Evolutionary conservation across 2,888 invertebrate genomes (phyloP), one percentile per base, ranked within the genome.

Genomic region (Drosophila ezoana): DNA sequence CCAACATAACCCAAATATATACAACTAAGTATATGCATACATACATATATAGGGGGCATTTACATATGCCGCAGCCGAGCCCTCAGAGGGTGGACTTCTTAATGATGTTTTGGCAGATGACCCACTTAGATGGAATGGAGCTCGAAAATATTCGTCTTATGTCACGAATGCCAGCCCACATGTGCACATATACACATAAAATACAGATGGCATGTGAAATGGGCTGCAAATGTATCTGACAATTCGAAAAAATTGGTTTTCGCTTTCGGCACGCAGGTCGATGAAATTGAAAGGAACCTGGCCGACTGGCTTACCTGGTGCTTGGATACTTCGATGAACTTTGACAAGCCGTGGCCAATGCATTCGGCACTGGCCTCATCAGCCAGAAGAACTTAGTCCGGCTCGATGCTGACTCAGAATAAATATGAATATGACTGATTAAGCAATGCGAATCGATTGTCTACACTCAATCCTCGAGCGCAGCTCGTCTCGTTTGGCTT

Each of bases 401-500:
- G 44, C 54, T 28, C 28, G 28, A 28, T 28, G 28, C 37, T 13
- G 28, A 40, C 10, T 48, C 20, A 16, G 57, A 43, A 49, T 38
- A 37, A 51, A 51, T 65, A 49, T 68, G 75, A 67, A 77, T 82
- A 73, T 85, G 85, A 88, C 71, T 86, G 85, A 86, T 86, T 88
- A 86, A 76, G 69, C 88, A 83, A 64, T 76, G 54, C 83, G 61
- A 86, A 86, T 88, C 81, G 86, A 86, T 86, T 88, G 79, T 72
- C 79, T 72, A 69, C 75, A 86, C 86, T 77, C 76, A 77, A 76
- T 79, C 74, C 62, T 54, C 61, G 61, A 32, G 56, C 73, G 45
- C 45, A 20, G 45, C 49, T 56, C 37, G 14, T 38, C 18, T 43
- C 37, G 52, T 53, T n/a, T 44, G 47, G 65, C 43, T 35, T 52